Conservation (phyloP, 2,888 invertebrate genomes). For the Alcis repandata region DNA sequence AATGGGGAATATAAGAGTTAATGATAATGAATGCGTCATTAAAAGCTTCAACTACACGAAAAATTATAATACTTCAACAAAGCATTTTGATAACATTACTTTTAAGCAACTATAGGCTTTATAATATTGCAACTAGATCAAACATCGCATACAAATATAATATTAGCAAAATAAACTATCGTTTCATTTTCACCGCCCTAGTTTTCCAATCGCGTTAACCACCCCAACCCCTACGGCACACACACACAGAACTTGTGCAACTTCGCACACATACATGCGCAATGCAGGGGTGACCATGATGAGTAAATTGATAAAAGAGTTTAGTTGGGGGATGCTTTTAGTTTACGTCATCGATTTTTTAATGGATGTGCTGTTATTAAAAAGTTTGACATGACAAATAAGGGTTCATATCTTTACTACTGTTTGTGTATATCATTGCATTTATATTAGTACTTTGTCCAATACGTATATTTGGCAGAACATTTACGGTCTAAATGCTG, state of each 20-base stretch:
- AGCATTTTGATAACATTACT: too few relatives aligned
- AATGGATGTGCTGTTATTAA: constrained; percentile 1
- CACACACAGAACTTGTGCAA: constrained; percentile 68
- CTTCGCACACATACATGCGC: constrained; percentile 54
- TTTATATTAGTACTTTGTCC: too few relatives aligned
- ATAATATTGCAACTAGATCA: not conserved
- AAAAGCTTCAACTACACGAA: not conserved
- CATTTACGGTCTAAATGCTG: too few relatives aligned
- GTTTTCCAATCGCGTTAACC: constrained; percentile 70
- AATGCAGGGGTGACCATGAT: constrained; percentile 59
- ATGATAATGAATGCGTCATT: not conserved
- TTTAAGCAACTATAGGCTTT: not conserved
- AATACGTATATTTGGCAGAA: too few relatives aligned
- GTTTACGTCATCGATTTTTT: constrained; percentile 40
- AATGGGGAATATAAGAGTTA: not conserved
- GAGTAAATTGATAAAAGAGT: constrained; percentile 40
- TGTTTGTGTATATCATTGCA: too few relatives aligned
- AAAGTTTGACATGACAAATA: not conserved
- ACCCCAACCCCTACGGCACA: constrained; percentile 56
- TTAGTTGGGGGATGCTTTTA: constrained; percentile 40
- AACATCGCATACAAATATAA: not conserved
- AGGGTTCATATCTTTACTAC: too few relatives aligned
- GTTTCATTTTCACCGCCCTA: constrained; percentile 68
- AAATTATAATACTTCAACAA: too few relatives aligned
- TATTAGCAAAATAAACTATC: constrained; percentile 43